Base-by-base conservation (phyloP, 1,140 invertebrate species). In the Papilio aristodemus region DNA sequence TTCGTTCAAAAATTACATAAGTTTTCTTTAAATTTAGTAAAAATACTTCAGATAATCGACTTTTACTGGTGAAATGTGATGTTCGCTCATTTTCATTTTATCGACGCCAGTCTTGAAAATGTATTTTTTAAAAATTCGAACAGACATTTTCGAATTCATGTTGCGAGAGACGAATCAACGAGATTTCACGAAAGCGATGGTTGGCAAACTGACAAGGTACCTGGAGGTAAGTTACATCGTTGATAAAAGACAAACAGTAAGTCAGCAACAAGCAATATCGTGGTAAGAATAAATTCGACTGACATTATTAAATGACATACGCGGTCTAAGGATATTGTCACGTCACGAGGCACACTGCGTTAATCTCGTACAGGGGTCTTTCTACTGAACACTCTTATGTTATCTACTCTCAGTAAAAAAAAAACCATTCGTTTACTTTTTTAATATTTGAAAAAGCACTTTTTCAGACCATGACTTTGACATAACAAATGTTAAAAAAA, bases 361-460 rank as follows among this genome's bases (percentile, higher is more conserved):
- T 78, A 63, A 38, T 63, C 75, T 81, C 81, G 77, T 82, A 82
- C 78, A 82, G 75, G 78, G 74, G 60, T 75, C 71, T 76, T 77
- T 74, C 82, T 84, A 84, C 79, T 81, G 80, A 85, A 85, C 83
- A 85, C 81, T 81, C 70, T 69, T 72, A 68, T 68, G 67, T 78
- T 39, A 71, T 71, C 79, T 83, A 79, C 76, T 67, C 46, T 73
- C 72, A 71, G 59, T 68, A 74, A 73, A 82, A n/a, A n/a, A 74
- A 73, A 74, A 69, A 70, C 64, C 67, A 54, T 11, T 69, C 70
- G 46, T 71, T 67, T 68, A 71, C 58, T 76, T 66, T 71, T n/a
- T 67, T 41, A 68, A 69, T 43, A 66, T 59, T 75, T 73, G 70
- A 78, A 84, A 83, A 86, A 85, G 84, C 85, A 86, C 87, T 87